Evolutionary conservation across 1,140 invertebrate genomes (phyloP).

Genomic region (Paralvinella palmiformis): DNA sequence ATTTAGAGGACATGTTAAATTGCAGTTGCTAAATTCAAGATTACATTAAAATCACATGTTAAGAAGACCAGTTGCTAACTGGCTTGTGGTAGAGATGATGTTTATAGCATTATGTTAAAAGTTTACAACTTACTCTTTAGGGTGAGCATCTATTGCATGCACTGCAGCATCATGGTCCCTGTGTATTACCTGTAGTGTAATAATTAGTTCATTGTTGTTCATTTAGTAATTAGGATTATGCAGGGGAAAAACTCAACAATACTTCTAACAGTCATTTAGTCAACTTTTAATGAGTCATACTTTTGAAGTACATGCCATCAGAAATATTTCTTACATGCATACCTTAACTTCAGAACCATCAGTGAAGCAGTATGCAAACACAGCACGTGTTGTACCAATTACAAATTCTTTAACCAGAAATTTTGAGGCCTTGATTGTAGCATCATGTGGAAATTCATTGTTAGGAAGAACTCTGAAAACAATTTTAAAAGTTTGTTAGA

Average conservation of each 20-base stretch:
- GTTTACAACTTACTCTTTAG: constrained; percentile 37
- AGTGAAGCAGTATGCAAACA: constrained; percentile 42
- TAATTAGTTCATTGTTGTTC: constrained; percentile 3
- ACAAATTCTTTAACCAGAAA: constrained; percentile 48
- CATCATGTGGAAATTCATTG: constrained; percentile 41
- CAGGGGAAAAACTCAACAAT: too few relatives aligned
- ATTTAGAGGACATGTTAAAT: too few relatives aligned
- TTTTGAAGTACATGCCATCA: too few relatives aligned
- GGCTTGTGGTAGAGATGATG: too few relatives aligned
- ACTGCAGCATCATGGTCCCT: constrained; percentile 45
- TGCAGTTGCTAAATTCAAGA: too few relatives aligned
- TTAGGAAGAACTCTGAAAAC: background rate
- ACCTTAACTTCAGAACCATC: constrained; percentile 45
- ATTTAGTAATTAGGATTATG: too few relatives aligned
- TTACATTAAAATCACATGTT: too few relatives aligned
- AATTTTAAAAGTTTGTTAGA: background rate
- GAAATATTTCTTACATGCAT: too few relatives aligned
- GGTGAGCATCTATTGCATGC: constrained; percentile 45
- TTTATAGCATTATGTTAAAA: too few relatives aligned
- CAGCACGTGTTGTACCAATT: constrained; percentile 41
- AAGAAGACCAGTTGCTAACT: too few relatives aligned
- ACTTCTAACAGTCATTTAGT: too few relatives aligned
- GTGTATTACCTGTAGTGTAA: constrained; percentile 39
- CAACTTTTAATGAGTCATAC: too few relatives aligned
- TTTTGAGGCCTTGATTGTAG: constrained; percentile 40